Conservation (phyloP, 2,113 vertebrate species). For the Mystacornis crossleyi region DNA sequence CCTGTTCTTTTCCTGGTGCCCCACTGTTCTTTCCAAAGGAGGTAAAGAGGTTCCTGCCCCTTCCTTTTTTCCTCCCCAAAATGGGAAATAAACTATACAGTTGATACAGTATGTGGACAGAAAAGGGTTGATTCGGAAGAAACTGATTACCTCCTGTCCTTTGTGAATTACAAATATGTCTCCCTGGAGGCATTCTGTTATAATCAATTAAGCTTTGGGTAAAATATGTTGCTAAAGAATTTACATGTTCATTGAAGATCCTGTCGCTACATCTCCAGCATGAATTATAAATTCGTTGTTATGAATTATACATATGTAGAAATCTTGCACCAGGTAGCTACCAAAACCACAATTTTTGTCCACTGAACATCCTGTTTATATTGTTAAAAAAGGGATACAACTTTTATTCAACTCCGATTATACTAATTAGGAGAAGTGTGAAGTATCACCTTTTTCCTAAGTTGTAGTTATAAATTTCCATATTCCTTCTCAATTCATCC, state of each 20-base stretch:
- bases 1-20: not conserved
- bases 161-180: not conserved
- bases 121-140: not conserved
- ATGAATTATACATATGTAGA: not conserved
- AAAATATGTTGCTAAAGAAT: not conserved
- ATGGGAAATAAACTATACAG: not conserved
- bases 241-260: not conserved
- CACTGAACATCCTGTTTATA: not conserved
- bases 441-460: not conserved
- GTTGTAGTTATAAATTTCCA: not conserved
- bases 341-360: not conserved
- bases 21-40: not conserved
- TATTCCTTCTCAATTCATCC: not conserved
- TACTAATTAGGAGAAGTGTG: not conserved
- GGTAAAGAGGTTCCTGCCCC: not conserved
- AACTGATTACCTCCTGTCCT: not conserved
- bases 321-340: not conserved
- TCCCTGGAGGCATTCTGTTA: not conserved
- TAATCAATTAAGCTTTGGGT: not conserved
- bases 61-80: not conserved
- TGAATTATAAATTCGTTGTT: not conserved
- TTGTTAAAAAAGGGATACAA: not conserved
- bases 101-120: not conserved
- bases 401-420: not conserved
- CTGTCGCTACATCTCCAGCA: not conserved